These are phyloP conservation scores for Carterocephalus palaemon DNA, from an alignment of 2,888 invertebrate genomes.

Conservation along the genomic window DNA sequence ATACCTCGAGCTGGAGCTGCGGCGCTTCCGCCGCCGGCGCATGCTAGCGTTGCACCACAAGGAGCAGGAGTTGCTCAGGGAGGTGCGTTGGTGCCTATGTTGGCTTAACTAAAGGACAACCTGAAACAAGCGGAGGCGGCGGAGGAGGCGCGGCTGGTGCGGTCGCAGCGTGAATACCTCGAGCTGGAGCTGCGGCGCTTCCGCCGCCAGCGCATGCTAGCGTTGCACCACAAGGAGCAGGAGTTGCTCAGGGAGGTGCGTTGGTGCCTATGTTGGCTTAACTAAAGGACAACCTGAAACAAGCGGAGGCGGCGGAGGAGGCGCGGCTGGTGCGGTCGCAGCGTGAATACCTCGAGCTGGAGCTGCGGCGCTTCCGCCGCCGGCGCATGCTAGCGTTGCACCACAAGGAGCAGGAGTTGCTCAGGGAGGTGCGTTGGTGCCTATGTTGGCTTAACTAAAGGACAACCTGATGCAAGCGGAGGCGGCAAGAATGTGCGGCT, in stretches of 20 bases:
- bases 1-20: slow-evolving; percentile 93
- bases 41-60: slow-evolving; percentile 91
- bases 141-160: slow-evolving; percentile 91
- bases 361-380: slow-evolving; percentile 94
- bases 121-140: slow-evolving; percentile 94
- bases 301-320: slow-evolving; percentile 94
- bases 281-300: slow-evolving; percentile 95
- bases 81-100: slow-evolving; percentile 75
- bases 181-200: slow-evolving; percentile 96
- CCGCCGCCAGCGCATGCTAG: slow-evolving; percentile 91
- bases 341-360: slow-evolving; percentile 93
- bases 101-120: slow-evolving; percentile 96
- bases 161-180: slow-evolving; percentile 93
- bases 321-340: slow-evolving; percentile 92
- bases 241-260: slow-evolving; percentile 92
- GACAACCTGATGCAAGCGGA: slow-evolving; percentile 94
- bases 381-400: slow-evolving; percentile 92
- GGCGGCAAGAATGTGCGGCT: slow-evolving; percentile 92
- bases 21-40: slow-evolving; percentile 94
- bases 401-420: slow-evolving; percentile 92
- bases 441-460: slow-evolving; percentile 85
- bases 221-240: slow-evolving; percentile 92
- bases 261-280: slow-evolving; percentile 7
- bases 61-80: slow-evolving; percentile 93
- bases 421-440: slow-evolving; percentile 84